Percentiles rank a stretch among this genome's conserved stretches.
Conservation (phyloP, 2,888 invertebrate species). For the Lissocephala sabroskyi region DNA sequence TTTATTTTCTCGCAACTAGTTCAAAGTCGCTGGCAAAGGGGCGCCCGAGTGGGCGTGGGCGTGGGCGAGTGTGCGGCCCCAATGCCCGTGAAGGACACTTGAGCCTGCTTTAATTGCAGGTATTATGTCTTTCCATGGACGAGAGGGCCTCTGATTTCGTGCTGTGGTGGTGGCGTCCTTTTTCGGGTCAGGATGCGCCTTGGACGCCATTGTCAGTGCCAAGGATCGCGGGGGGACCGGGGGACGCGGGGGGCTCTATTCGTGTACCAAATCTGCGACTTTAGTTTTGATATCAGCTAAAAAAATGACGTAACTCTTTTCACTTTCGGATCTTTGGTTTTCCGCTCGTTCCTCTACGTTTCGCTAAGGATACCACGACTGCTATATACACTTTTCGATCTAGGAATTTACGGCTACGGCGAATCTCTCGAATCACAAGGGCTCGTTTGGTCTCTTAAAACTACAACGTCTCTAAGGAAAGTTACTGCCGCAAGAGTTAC, state of each 20-base stretch:
- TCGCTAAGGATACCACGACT: too few species aligned
- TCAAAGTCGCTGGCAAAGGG: constrained; percentile 37
- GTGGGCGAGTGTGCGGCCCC: constrained; percentile 65
- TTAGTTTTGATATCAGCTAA: constrained; percentile 72
- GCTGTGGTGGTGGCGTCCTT: too few species aligned
- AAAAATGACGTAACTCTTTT: constrained; percentile 71
- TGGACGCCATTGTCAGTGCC: too few species aligned
- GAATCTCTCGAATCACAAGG: too few species aligned
- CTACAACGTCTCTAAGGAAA: too few species aligned
- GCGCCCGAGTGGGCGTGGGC: constrained; percentile 47
- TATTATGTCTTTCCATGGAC: constrained; percentile 61
- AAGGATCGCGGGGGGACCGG: too few species aligned
- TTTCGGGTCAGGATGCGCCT: too few species aligned
- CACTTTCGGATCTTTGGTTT: constrained; percentile 53
- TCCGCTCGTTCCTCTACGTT: constrained; percentile 32
- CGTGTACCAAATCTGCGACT: constrained; percentile 72
- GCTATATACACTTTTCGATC: too few species aligned
- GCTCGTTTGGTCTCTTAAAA: too few species aligned
- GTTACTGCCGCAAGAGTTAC: too few species aligned
- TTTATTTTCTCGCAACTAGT: constrained; percentile 37
- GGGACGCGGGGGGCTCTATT: constrained; percentile 69
- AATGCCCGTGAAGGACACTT: constrained; percentile 64
- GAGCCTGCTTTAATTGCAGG: constrained; percentile 67
- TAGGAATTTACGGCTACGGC: too few species aligned
- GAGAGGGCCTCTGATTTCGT: too few species aligned